Base-by-base conservation (phyloP, 2,888 invertebrate species). In the Drosophila planitibia region DNA sequence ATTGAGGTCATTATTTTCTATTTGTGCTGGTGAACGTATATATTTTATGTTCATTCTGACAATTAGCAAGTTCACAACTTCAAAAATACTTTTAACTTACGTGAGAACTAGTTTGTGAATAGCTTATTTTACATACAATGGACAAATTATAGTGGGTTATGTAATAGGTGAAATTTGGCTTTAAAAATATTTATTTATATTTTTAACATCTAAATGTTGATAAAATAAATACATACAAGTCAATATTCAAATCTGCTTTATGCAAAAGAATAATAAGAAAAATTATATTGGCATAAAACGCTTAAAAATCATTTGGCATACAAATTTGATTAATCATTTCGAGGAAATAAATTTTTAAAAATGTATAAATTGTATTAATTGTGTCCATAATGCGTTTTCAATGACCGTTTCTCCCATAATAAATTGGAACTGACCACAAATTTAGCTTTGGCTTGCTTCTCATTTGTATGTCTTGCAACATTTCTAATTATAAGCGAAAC, bases 401-500 rank as follows among this genome's bases (percentile, higher is more conserved):
- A 70, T 70, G 22, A 25, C 41, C 41, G 39, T 19, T 61, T 22
- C 47, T 16, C 57, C 49, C 22, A 39, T 28, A 51, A 44, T 33
- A 35, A 39, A 58, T 28, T 37, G 32, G 19, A 51, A 61, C 52
- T 71, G 63, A 63, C 52, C 52, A 59, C 61, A 70, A 52, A 66
- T 30, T 22, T 30, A 4, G 6, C 19, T 16, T 37, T 44, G 51
- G 19, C 4, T 37, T 30, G 41, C n/a, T 52, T 28, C 67, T 71
- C 72, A 79, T 79, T 76, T 76, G 81, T 81, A 76, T 72, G 61
- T 57, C 19, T 41, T 49, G 78, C 76, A 69, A 60, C 55, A 65
- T 63, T 72, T 79, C 76, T 63, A 79, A 76, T 81, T 79, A 76
- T 69, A 69, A 60, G 44, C 68, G 52, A 68, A 68, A 62, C 61